phyloP scores from a whole-genome alignment of 1,140 invertebrate species.

The Drosophila nannoptera region DNA sequence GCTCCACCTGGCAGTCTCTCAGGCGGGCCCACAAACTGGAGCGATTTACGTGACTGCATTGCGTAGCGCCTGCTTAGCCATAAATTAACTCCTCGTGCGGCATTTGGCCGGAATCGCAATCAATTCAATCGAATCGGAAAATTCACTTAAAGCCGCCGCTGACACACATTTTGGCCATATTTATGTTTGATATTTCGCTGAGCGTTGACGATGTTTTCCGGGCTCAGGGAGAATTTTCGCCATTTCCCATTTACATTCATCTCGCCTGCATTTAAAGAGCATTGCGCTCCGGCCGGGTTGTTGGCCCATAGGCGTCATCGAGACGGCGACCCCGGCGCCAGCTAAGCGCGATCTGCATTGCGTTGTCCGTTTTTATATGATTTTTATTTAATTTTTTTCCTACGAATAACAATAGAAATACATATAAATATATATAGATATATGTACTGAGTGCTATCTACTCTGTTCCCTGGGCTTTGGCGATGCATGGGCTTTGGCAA shows the following conservation, averaged over 20 bases:
- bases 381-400: slow-evolving; percentile 70
- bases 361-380: slow-evolving; percentile 61
- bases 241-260: slow-evolving; percentile 70
- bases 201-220: slow-evolving; percentile 24
- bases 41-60: slow-evolving; percentile 34
- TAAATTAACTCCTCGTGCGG: slow-evolving; percentile 14
- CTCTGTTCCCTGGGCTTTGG: not conserved
- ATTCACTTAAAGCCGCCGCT: slow-evolving; percentile 39
- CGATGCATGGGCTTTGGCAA: too few species aligned
- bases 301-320: slow-evolving; percentile 55
- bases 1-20: not conserved
- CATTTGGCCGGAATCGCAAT: not conserved
- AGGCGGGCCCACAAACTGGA: slow-evolving; percentile 4
- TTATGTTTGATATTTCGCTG: slow-evolving; percentile 34
- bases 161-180: slow-evolving; percentile 33
- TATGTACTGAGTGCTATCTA: not conserved
- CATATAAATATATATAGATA: slow-evolving; percentile 16
- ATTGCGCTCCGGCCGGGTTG: slow-evolving; percentile 63
- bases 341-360: slow-evolving; percentile 58
- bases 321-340: slow-evolving; percentile 63
- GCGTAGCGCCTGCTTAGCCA: slow-evolving; percentile 7
- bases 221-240: slow-evolving; percentile 22
- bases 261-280: slow-evolving; percentile 52
- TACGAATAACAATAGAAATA: slow-evolving; percentile 4
- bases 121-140: slow-evolving; percentile 4